A percentile compares a stretch with the other conserved stretches of the same genome.
phyloP scores from a whole-genome alignment of 2,113 vertebrate genomes.

The Motacilla tschutschensis region DNA sequence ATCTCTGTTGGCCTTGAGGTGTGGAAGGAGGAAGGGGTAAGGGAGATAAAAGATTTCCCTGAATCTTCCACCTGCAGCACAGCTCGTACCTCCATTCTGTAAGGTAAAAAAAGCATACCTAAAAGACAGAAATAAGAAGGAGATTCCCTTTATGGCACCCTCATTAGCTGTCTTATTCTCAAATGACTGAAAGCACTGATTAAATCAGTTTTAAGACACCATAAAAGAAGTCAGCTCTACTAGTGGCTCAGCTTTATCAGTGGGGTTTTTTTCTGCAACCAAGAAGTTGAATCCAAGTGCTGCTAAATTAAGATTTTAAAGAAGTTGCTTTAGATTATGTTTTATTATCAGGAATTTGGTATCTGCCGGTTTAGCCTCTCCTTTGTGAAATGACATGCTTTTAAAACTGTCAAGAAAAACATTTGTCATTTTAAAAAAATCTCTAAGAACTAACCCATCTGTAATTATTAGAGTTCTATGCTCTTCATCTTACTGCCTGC shows the following conservation, averaged over 20 bases:
- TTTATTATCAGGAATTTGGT: not conserved
- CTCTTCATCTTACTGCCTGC: not conserved
- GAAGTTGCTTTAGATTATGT: not conserved
- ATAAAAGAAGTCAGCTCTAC: not conserved
- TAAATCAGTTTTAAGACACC: not conserved
- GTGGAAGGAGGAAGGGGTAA: not conserved
- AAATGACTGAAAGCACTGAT: not conserved
- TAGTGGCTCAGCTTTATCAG: not conserved
- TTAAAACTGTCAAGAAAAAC: not conserved
- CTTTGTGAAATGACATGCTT: not conserved
- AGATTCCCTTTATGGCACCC: not conserved
- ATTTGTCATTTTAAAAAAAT: not conserved
- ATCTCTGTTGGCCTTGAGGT: not conserved
- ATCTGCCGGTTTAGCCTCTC: not conserved
- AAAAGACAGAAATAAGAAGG: not conserved
- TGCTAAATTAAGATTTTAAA: not conserved
- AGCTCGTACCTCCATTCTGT: fast-evolving
- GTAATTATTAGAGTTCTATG: not conserved
- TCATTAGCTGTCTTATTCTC: not conserved
- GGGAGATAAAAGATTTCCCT: not conserved
- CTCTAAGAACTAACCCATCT: not conserved
- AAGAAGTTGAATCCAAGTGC: not conserved
- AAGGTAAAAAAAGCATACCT: not conserved
- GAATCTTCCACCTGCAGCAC: not conserved
- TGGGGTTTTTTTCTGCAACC: not conserved